Evolutionary conservation across 1,140 invertebrate genomes (phyloP).

Genomic region (Calliphora vicina): DNA sequence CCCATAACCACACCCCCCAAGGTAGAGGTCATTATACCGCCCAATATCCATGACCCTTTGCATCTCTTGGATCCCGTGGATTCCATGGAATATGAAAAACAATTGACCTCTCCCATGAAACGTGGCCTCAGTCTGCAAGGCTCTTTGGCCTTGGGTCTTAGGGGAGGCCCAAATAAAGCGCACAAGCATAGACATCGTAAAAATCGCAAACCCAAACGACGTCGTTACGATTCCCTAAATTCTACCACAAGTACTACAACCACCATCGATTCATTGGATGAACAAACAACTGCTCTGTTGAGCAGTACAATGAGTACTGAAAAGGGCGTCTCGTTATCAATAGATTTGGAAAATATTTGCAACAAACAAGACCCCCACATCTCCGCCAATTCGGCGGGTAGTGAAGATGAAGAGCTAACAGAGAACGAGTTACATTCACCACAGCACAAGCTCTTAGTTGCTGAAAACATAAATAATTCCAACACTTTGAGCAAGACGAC

Average conservation of each 20-base stretch:
- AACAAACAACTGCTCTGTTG: conserved; percentile 43
- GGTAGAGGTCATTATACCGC: conserved; percentile 90
- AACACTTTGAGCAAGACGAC: too few relatives aligned
- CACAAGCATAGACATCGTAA: conserved; percentile 59
- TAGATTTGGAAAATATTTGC: conserved; percentile 36
- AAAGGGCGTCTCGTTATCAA: conserved; percentile 41
- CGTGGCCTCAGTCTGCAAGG: conserved; percentile 46
- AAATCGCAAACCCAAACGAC: conserved; percentile 54
- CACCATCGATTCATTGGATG: conserved; percentile 35
- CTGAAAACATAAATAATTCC: background rate
- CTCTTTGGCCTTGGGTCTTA: background rate
- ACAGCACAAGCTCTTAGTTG: background rate
- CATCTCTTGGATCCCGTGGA: conserved; percentile 85
- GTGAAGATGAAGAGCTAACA: background rate
- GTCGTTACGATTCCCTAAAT: conserved; percentile 39
- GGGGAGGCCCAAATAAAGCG: conserved; percentile 39
- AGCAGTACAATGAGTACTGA: conserved; percentile 38
- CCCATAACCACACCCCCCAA: conserved; percentile 81
- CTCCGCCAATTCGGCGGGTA: background rate
- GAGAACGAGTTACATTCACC: conserved; percentile 12
- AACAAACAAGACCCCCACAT: conserved; percentile 11
- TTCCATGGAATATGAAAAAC: conserved; percentile 80
- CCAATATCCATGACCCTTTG: conserved; percentile 89
- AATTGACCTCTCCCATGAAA: conserved; percentile 65
- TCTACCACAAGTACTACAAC: conserved; percentile 25